Evolutionary conservation across 2,113 vertebrate species (phyloP).

Genomic region (Vulpes vulpes): DNA sequence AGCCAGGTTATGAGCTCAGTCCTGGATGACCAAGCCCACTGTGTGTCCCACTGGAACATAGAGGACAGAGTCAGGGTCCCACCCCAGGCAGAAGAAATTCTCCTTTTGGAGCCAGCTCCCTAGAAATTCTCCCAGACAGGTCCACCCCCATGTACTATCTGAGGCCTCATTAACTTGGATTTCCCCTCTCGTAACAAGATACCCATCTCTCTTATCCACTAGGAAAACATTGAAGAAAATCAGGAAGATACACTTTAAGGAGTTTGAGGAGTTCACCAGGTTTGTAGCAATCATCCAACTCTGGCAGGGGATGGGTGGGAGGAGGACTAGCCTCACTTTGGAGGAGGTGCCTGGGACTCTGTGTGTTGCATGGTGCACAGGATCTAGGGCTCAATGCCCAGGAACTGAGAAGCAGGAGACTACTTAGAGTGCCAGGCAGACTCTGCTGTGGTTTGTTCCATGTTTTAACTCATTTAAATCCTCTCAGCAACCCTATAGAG

Average conservation of each 20-base stretch:
- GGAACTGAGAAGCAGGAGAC: not conserved
- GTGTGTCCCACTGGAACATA: not conserved
- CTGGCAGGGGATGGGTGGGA: not conserved
- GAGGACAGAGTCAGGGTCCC: not conserved
- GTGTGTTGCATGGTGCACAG: not conserved
- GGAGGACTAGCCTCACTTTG: not conserved
- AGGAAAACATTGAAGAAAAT: constrained; percentile 54
- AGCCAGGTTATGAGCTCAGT: not conserved
- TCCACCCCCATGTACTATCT: not conserved
- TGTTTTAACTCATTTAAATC: not conserved
- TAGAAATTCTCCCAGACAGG: not conserved
- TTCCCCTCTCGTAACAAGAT: constrained; percentile 36
- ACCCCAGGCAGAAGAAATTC: not conserved
- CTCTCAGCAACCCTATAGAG: not conserved
- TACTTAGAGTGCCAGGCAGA: not conserved
- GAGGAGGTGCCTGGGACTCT: not conserved
- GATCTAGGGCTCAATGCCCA: not conserved
- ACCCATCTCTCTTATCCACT: not conserved
- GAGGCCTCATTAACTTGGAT: not conserved
- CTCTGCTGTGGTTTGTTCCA: not conserved
- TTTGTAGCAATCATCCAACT: constrained; percentile 17
- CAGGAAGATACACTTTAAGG: constrained; percentile 65
- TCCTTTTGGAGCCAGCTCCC: not conserved
- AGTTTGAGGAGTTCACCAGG: constrained; percentile 73
- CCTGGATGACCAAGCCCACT: not conserved